phyloP scores from a whole-genome alignment of 1,140 invertebrate species.

The Drosophila nigromelanica region DNA sequence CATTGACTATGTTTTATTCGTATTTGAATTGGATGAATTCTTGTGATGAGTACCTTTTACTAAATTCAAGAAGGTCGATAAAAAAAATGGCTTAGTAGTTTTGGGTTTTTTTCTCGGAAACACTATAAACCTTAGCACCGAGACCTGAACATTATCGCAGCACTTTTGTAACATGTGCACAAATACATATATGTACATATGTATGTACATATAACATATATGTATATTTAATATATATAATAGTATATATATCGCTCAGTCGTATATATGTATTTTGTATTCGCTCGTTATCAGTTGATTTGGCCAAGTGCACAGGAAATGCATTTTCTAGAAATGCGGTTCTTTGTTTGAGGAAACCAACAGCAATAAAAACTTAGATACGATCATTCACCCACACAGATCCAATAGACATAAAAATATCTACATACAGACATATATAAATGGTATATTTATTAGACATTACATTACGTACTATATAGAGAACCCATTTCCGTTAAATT shows the following conservation, averaged over 20 bases:
- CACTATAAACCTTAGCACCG: neutral
- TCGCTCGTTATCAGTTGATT: slow-evolving; percentile 39
- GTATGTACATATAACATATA: neutral
- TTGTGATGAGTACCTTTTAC: no score
- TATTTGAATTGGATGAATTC: no score
- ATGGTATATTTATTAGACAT: slow-evolving; percentile 9
- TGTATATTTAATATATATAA: neutral
- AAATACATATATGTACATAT: neutral
- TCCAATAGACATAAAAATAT: neutral
- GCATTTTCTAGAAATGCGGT: slow-evolving; percentile 38
- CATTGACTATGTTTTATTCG: no score
- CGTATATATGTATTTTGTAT: slow-evolving; percentile 2
- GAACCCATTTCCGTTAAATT: slow-evolving; percentile 36
- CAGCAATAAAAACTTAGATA: slow-evolving; percentile 7
- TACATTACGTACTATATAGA: slow-evolving; percentile 13
- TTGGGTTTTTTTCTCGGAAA: neutral
- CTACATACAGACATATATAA: neutral
- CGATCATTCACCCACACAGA: slow-evolving; percentile 2
- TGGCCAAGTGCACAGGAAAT: slow-evolving; percentile 53
- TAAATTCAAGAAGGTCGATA: no score
- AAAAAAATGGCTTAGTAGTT: neutral
- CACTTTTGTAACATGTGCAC: neutral
- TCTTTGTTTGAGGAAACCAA: slow-evolving; percentile 21
- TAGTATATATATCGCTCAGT: neutral
- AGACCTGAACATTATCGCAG: neutral